Conservation (phyloP, 30 jellyfish, hydroid and myxozoan genomes). For the Rhopilema esculentum region DNA sequence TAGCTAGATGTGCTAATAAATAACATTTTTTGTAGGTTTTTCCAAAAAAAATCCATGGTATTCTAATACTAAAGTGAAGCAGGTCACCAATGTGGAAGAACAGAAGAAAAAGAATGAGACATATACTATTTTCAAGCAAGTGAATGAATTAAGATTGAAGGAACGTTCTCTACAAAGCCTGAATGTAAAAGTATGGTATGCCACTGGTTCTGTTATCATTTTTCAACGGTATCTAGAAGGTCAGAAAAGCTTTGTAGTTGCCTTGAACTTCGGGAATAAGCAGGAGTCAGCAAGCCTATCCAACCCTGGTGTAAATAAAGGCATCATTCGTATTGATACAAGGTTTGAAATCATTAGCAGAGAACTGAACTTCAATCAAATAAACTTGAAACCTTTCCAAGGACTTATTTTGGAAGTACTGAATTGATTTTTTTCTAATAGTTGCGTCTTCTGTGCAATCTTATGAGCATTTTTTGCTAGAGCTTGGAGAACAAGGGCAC, state of each 20-base stretch:
- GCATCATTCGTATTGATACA: slow-evolving; percentile 54
- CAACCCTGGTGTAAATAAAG: not conserved
- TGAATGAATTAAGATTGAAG: slow-evolving; percentile 21
- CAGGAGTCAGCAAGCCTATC: not conserved
- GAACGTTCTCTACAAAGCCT: slow-evolving; percentile 45
- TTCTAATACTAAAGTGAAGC: not conserved
- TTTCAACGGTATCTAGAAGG: slow-evolving; percentile 42
- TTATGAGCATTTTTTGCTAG: not conserved
- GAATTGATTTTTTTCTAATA: not conserved
- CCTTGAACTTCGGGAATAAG: slow-evolving; percentile 35
- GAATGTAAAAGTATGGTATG: slow-evolving; percentile 22
- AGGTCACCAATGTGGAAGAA: slow-evolving; percentile 33
- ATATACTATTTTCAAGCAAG: slow-evolving; percentile 17
- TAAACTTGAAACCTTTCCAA: slow-evolving; percentile 24
- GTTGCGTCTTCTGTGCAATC: not conserved
- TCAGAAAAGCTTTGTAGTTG: slow-evolving; percentile 47
- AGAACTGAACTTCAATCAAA: slow-evolving; percentile 4
- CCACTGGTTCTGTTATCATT: slow-evolving; percentile 24
- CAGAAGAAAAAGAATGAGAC: slow-evolving; percentile 37
- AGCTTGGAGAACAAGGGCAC: too few species aligned
- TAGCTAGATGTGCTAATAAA: too few species aligned
- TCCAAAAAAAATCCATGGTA: slow-evolving; percentile 57
- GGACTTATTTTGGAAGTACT: slow-evolving; percentile 45
- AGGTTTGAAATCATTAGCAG: slow-evolving; percentile 4
- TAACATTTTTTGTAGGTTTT: slow-evolving; percentile 30